These are phyloP conservation scores for Rhimphoctona megacephalus DNA, from an alignment of 2,888 invertebrate genomes.

Conservation along the genomic window DNA sequence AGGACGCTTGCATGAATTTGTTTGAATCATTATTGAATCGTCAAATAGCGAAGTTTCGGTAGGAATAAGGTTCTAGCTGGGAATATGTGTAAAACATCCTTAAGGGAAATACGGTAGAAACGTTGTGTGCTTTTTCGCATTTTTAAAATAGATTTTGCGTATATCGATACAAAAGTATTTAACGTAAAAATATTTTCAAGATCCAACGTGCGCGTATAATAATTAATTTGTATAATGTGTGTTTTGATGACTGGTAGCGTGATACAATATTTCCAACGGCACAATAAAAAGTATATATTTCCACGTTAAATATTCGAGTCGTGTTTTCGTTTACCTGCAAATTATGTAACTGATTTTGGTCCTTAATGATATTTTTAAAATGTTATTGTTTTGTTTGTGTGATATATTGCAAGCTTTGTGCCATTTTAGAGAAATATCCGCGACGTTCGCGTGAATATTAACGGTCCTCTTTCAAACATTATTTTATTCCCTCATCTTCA, in stretches of 20 bases:
- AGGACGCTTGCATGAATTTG: background rate
- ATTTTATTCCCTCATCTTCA: constrained; percentile 7
- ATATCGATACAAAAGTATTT: constrained; percentile 52
- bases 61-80: too few relatives aligned
- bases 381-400: constrained; percentile 53
- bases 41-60: too few relatives aligned
- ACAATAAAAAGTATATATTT: background rate
- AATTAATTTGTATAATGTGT: background rate
- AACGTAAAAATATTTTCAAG: constrained; percentile 49
- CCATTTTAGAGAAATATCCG: constrained; percentile 69
- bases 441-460: constrained; percentile 65
- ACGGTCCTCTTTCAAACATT: constrained; percentile 11
- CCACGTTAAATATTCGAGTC: background rate
- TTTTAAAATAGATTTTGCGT: constrained; percentile 41
- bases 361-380: constrained; percentile 63
- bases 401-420: constrained; percentile 74
- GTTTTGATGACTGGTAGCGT: background rate
- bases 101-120: constrained; percentile 35
- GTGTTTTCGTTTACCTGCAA: background rate
- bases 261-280: constrained; percentile 17
- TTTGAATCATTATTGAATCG: background rate
- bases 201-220: constrained; percentile 48
- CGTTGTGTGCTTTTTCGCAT: constrained; percentile 43
- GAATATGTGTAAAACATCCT: background rate
- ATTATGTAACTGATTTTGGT: constrained; percentile 73